Conservation (phyloP, 2,888 invertebrate species). For the Prosapia bicincta region DNA sequence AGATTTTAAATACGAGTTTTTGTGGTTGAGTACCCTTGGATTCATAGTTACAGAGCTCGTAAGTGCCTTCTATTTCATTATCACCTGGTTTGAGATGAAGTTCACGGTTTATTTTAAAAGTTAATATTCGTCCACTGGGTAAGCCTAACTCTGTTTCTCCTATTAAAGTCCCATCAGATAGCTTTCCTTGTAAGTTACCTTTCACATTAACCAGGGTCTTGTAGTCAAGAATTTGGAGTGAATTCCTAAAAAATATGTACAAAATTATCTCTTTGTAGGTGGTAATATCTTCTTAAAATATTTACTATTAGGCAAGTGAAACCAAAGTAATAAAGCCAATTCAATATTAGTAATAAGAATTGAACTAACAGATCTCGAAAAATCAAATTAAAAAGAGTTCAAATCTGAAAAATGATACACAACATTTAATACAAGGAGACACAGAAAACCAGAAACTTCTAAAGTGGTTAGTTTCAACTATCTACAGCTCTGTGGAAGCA, state of each 20-base stretch:
- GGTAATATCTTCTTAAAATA: too few species aligned
- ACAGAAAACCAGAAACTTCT: too few species aligned
- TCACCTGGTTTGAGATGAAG: conserved; percentile 34
- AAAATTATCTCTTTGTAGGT: too few species aligned
- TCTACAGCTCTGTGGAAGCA: too few species aligned
- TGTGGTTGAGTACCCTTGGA: conserved; percentile 27
- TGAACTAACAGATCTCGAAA: too few species aligned
- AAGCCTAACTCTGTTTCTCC: conserved; percentile 52
- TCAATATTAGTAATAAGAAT: too few species aligned
- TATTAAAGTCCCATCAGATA: conserved; percentile 48
- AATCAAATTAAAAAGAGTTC: too few species aligned
- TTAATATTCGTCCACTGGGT: conserved; percentile 50
- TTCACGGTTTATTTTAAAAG: conserved; percentile 43
- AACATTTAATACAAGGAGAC: too few species aligned
- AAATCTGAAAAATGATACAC: too few species aligned
- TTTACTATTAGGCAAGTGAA: too few species aligned
- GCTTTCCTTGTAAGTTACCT: conserved; percentile 48
- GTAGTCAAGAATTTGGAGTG: conserved; percentile 46
- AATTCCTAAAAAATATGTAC: conserved; percentile 48
- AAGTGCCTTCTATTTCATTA: conserved; percentile 40
- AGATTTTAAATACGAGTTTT: conserved; percentile 32
- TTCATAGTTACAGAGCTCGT: conserved; percentile 31
- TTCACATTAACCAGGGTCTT: conserved; percentile 50
- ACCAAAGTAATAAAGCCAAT: too few species aligned
- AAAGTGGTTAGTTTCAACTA: too few species aligned